A percentile compares a stretch with the other conserved stretches of the same genome.
Conservation (phyloP, 2,113 vertebrate genomes). For the Mustelus asterias region DNA sequence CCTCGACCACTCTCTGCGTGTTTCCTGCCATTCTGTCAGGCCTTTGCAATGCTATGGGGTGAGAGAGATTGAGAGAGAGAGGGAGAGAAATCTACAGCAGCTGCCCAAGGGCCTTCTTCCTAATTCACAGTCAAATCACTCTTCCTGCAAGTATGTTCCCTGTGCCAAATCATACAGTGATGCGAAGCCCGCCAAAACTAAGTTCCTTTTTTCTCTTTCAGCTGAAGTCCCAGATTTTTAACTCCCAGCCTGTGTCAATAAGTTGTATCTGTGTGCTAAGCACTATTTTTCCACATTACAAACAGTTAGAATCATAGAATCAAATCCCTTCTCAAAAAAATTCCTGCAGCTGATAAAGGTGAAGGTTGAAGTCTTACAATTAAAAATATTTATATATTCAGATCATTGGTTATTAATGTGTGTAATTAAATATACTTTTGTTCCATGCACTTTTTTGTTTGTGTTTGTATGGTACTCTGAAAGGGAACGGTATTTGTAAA, state of each 20-base stretch:
- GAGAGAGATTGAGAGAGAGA: slow-evolving; percentile 41
- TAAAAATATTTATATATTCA: neutral
- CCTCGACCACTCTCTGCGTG: slow-evolving; percentile 69
- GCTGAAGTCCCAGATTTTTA: slow-evolving; percentile 23
- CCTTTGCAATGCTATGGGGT: slow-evolving; percentile 56
- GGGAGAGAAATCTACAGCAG: slow-evolving; percentile 41
- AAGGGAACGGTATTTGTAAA: neutral
- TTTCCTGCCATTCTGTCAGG: slow-evolving; percentile 85
- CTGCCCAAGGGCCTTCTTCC: slow-evolving; percentile 50
- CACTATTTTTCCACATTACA: neutral
- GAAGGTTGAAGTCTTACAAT: neutral
- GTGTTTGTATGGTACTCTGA: neutral
- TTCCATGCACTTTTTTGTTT: neutral
- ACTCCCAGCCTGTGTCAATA: neutral
- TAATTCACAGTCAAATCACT: slow-evolving; percentile 49
- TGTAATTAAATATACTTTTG: neutral
- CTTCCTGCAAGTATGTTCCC: slow-evolving; percentile 51
- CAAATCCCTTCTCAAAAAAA: slow-evolving; percentile 6
- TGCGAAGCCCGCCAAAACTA: slow-evolving; percentile 57
- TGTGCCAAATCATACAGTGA: slow-evolving; percentile 55
- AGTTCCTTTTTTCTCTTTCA: slow-evolving; percentile 59
- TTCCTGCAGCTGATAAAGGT: neutral
- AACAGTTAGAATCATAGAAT: neutral
- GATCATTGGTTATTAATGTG: neutral
- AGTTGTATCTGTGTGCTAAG: neutral